Evolutionary conservation across 2,113 vertebrate genomes (phyloP), one percentile per base, ranked within the genome.

Genomic region (Rutilus rutilus): DNA sequence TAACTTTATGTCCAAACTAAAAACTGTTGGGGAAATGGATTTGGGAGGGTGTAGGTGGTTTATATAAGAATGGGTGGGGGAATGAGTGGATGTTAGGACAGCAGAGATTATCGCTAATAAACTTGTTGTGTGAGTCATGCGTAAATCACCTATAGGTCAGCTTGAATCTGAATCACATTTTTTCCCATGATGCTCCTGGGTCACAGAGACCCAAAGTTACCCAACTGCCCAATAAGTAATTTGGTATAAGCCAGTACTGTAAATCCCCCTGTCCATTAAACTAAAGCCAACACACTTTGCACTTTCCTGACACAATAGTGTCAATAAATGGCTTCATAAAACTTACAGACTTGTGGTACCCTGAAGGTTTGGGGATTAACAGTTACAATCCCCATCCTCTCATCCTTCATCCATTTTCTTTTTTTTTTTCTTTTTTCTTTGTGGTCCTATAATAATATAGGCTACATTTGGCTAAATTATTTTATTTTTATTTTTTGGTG

Each of bases 121-220:
- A 71, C 27, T 45, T 39, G 75, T 74, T 77, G 69, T 19, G 39
- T 86, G 77, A 85, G 76, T 89, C 82, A 86, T 25, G 4, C 60
- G 73, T 42, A 62, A 85, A 86, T 86, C 42, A 84, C 77, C 21
- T 78, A 42, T 42, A 30, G 36, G 62, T 85, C 39, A 59, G 81
- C 52, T 59, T 30, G 27, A 82, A 85, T 78, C 73, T 87, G 86
- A 89, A 30, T 89, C 82, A 86, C 82, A 82, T 82, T n/a, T 59
- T 85, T 84, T 42, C 33, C 64, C 64, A 78, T 83, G 62, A 59
- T 81, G 83, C 23, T 50, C 19, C 21, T 76, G 75, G 88, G 83
- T 85, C 86, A 86, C 73, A 50, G 57, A 79, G 71, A 85, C 82
- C 82, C 75, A 14, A 52, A 36, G n/a, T 54, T 65, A 57, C 17